These are phyloP conservation scores for Gallinago nigripennis DNA, from an alignment of 2,797 vertebrate species.

Conservation along the genomic window DNA sequence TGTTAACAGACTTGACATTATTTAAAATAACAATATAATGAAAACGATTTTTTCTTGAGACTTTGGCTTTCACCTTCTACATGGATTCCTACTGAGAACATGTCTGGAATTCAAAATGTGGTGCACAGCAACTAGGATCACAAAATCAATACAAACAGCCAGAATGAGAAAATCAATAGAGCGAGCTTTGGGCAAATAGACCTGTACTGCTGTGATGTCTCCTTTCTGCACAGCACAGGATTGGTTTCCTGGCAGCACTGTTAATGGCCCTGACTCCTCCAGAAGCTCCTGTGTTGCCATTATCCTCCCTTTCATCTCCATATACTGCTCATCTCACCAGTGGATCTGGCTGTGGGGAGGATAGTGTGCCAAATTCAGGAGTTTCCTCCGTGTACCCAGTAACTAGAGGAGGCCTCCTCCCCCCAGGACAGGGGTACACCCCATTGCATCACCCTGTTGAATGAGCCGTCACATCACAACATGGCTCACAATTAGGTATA, in stretches of 20 bases:
- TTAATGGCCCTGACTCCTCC: not conserved
- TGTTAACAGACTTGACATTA: not conserved
- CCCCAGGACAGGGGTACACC: not conserved
- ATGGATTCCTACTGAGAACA: not conserved
- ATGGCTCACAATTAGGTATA: not conserved
- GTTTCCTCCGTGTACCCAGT: not conserved
- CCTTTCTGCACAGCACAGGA: not conserved
- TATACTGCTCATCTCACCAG: not conserved
- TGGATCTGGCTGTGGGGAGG: not conserved
- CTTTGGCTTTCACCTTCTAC: not conserved
- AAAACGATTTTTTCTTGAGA: not conserved
- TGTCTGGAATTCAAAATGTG: constrained; percentile 7
- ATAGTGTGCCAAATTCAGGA: not conserved
- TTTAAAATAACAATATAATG: not conserved
- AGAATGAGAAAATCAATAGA: constrained; percentile 41
- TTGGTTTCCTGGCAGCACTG: not conserved
- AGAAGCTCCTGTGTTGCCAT: not conserved
- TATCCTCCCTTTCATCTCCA: not conserved
- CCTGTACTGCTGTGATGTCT: not conserved
- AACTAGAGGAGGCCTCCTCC: not conserved
- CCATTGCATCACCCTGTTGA: fast-evolving
- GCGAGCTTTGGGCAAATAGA: not conserved
- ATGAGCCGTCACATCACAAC: not conserved
- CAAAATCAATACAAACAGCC: constrained; percentile 36
- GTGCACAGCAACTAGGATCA: constrained; percentile 2